These are phyloP conservation scores for Spisula solida DNA, from an alignment of 2,888 invertebrate species.

Conservation along the genomic window DNA sequence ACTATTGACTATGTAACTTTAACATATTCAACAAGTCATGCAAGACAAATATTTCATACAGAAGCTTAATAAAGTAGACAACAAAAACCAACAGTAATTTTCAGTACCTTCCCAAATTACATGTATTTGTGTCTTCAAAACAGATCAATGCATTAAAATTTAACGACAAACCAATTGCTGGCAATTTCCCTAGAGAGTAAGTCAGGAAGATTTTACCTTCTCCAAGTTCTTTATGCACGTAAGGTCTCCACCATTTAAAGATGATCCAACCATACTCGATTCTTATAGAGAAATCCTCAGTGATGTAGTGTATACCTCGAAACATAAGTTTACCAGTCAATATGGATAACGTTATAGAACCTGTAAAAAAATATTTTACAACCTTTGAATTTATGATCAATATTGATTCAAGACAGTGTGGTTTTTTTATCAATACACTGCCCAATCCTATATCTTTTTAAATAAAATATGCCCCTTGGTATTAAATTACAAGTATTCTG, in stretches of 20 bases:
- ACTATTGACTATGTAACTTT: too few relatives aligned
- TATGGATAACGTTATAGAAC: conserved; percentile 97
- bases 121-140: not conserved
- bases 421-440: too few relatives aligned
- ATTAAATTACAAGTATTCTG: too few relatives aligned
- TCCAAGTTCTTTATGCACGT: conserved; percentile 97
- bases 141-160: not conserved
- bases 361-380: conserved; percentile 88
- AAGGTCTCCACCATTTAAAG: conserved; percentile 99
- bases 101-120: not conserved
- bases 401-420: too few relatives aligned
- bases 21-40: too few relatives aligned
- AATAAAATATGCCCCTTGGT: too few relatives aligned
- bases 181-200: not conserved
- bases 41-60: too few relatives aligned
- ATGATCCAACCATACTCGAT: conserved; percentile 99
- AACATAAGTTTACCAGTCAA: conserved; percentile 99
- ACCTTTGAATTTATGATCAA: too few relatives aligned
- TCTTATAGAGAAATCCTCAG: conserved; percentile 96
- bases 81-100: not conserved
- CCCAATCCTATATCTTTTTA: too few relatives aligned
- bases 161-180: not conserved
- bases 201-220: conserved; percentile 92
- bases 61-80: not conserved
- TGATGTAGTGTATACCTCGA: conserved; percentile 97